Evolutionary conservation across 2,888 invertebrate species (phyloP).

Genomic region (Drosophila gaucha): DNA sequence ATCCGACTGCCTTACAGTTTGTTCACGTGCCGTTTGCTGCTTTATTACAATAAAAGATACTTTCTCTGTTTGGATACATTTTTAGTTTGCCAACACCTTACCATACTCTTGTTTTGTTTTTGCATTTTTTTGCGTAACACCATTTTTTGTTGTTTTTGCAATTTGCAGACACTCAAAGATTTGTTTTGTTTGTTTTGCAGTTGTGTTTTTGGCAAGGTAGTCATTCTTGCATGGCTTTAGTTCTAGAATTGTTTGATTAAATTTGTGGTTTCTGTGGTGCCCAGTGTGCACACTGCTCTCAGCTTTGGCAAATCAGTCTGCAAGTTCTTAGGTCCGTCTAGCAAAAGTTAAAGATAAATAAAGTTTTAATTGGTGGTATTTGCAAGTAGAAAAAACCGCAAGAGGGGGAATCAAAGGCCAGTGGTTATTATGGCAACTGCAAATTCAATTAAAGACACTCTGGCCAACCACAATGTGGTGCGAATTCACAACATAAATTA

Average conservation of each 20-base stretch:
- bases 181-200: slow-evolving; percentile 26
- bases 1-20: slow-evolving; percentile 23
- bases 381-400: slow-evolving; percentile 11
- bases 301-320: slow-evolving; percentile 36
- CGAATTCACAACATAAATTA: background rate
- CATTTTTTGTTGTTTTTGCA: slow-evolving; percentile 48
- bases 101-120: slow-evolving; percentile 1
- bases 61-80: slow-evolving; percentile 33
- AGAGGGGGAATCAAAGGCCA: background rate
- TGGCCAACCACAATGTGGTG: slow-evolving; percentile 15
- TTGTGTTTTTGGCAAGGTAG: slow-evolving; percentile 27
- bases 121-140: slow-evolving; percentile 50
- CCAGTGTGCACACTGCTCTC: slow-evolving; percentile 1
- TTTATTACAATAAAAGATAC: slow-evolving; percentile 66
- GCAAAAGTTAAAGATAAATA: slow-evolving; percentile 49
- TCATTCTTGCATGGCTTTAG: slow-evolving; percentile 37
- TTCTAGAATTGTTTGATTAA: slow-evolving; percentile 68
- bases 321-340: slow-evolving; percentile 6
- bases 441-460: slow-evolving; percentile 46
- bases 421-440: slow-evolving; percentile 29
- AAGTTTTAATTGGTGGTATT: slow-evolving; percentile 71
- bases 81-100: slow-evolving; percentile 36
- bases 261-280: slow-evolving; percentile 55
- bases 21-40: slow-evolving; percentile 44
- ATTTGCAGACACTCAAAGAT: slow-evolving; percentile 56